Conservation (phyloP, 1,140 invertebrate genomes). For the Microplitis mediator region DNA sequence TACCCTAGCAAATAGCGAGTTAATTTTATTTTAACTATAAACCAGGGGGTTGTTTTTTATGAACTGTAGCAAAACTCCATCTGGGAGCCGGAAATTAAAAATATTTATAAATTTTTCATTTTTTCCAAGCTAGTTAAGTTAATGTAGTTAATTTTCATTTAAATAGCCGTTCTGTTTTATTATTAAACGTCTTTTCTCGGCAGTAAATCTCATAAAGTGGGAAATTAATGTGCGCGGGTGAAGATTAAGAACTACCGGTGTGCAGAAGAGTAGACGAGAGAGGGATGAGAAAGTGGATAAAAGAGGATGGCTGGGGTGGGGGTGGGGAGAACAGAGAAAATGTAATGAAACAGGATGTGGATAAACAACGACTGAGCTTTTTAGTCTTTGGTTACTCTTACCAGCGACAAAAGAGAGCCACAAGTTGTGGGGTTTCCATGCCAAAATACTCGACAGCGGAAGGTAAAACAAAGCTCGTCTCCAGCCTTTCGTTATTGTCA, state of each 20-base stretch:
- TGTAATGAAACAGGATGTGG: no score
- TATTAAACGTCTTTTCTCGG: background rate
- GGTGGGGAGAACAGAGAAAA: no score
- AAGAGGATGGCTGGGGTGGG: no score
- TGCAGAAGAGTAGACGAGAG: background rate
- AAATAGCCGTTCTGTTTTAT: background rate
- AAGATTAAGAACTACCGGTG: constrained; percentile 20
- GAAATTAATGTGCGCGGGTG: constrained; percentile 13
- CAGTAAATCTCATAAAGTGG: background rate
- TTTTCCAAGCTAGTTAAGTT: no score
- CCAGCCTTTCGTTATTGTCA: constrained; percentile 61
- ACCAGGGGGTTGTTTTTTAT: no score
- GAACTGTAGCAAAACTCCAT: no score
- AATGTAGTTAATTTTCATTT: background rate
- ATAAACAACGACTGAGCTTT: no score
- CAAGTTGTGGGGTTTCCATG: constrained; percentile 60
- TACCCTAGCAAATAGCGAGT: background rate
- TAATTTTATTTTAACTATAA: background rate
- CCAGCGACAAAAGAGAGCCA: constrained; percentile 61
- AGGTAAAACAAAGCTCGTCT: constrained; percentile 62
- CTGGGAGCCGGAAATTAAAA: no score
- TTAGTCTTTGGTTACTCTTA: constrained; percentile 32
- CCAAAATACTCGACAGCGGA: constrained; percentile 58
- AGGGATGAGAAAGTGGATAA: no score
- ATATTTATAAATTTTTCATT: no score